Conservation (phyloP, 2,113 vertebrate genomes). For the Brachyhypopomus gauderio region DNA sequence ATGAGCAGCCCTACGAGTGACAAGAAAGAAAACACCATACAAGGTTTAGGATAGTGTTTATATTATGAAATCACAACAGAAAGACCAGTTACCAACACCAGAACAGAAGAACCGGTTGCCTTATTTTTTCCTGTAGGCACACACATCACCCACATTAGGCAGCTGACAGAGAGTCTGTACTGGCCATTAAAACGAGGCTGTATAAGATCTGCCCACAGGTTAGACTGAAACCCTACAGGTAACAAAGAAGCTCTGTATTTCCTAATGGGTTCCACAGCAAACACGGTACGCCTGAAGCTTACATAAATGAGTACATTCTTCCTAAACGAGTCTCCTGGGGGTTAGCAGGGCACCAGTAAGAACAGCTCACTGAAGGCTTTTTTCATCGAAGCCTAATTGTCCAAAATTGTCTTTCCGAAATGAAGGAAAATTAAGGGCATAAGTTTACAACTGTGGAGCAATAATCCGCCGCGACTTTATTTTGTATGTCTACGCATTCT, state of each 20-base stretch:
- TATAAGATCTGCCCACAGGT: background rate
- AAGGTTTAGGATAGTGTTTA: no score
- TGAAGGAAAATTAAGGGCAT: constrained; percentile 31
- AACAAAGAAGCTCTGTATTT: background rate
- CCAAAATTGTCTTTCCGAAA: constrained; percentile 18
- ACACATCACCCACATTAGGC: background rate
- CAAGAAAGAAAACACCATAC: no score
- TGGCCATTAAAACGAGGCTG: background rate
- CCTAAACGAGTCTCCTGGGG: constrained; percentile 4
- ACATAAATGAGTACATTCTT: background rate
- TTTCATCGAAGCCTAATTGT: constrained; percentile 5
- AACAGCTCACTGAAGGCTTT: background rate
- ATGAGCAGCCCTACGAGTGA: no score
- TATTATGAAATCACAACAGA: no score
- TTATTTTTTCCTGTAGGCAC: background rate
- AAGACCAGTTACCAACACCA: no score
- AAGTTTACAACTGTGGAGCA: constrained; percentile 1
- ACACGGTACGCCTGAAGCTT: background rate
- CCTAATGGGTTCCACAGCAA: background rate
- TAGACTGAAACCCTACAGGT: background rate
- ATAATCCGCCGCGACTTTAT: background rate
- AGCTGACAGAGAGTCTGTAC: background rate
- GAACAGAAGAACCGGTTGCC: background rate
- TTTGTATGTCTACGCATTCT: constrained; percentile 1
- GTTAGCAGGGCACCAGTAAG: background rate